A percentile compares a stretch with the other conserved stretches of the same genome.
phyloP scores from a whole-genome alignment of 2,888 invertebrate genomes.

The Eristalis intricaria region DNA sequence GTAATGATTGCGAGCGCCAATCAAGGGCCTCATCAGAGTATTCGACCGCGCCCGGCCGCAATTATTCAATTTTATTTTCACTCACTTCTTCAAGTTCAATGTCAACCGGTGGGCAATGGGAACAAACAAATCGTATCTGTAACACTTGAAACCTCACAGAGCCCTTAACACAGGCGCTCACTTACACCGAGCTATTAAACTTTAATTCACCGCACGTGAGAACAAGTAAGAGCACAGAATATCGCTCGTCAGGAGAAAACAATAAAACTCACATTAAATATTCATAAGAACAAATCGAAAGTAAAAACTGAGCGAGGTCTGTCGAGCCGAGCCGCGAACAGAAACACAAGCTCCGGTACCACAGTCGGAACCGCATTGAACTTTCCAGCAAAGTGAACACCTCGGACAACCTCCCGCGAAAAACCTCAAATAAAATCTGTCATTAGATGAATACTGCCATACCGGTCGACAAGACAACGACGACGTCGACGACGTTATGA shows the following conservation, averaged over 20 bases:
- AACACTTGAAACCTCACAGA: background rate
- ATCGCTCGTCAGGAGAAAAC: slow-evolving; percentile 19
- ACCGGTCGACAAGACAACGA: background rate
- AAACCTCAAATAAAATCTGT: slow-evolving; percentile 16
- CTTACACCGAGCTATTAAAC: slow-evolving; percentile 17
- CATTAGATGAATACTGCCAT: slow-evolving; percentile 25
- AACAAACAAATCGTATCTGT: background rate
- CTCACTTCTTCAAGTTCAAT: slow-evolving; percentile 48
- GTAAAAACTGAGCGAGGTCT: background rate
- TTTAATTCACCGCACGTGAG: slow-evolving; percentile 54
- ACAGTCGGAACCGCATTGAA: slow-evolving; percentile 71
- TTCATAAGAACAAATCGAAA: slow-evolving; percentile 6
- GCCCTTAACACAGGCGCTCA: background rate
- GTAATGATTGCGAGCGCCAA: slow-evolving; percentile 6
- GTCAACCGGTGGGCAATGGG: slow-evolving; percentile 16
- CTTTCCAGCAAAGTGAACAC: slow-evolving; percentile 75
- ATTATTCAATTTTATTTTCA: slow-evolving; percentile 49
- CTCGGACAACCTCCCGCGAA: slow-evolving; percentile 57
- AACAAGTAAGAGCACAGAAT: background rate
- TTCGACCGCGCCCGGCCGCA: slow-evolving; percentile 10
- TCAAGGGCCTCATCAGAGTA: background rate
- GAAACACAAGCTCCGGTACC: slow-evolving; percentile 53
- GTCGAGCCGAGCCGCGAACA: slow-evolving; percentile 11
- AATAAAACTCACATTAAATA: slow-evolving; percentile 10
- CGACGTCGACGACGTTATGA: slow-evolving; percentile 10